phyloP scores from a whole-genome alignment of 2,888 invertebrate species.

The Perizoma affinitatum region DNA sequence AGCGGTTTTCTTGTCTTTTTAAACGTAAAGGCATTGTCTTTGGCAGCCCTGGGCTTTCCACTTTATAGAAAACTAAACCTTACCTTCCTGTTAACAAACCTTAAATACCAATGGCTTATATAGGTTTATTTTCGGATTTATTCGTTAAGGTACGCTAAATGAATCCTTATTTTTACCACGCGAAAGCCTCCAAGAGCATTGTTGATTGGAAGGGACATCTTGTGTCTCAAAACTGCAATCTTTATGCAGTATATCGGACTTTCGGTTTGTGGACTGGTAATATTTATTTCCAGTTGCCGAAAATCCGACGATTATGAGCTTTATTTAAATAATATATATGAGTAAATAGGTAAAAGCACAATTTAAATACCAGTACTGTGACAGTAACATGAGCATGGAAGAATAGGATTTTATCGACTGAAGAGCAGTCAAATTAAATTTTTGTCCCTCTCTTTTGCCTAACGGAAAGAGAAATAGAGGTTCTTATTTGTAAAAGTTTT shows the following conservation, averaged over 20 bases:
- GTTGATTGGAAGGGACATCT: constrained; percentile 31
- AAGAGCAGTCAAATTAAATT: too few relatives aligned
- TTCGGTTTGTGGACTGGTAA: constrained; percentile 68
- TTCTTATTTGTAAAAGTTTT: too few relatives aligned
- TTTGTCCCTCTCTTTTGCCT: too few relatives aligned
- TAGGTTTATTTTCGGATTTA: too few relatives aligned
- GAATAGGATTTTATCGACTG: too few relatives aligned
- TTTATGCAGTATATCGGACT: constrained; percentile 68
- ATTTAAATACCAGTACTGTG: too few relatives aligned
- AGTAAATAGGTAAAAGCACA: too few relatives aligned
- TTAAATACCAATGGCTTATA: too few relatives aligned
- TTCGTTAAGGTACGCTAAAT: neutral
- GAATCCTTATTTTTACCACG: constrained; percentile 2
- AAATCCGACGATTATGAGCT: constrained; percentile 64
- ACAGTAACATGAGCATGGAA: too few relatives aligned
- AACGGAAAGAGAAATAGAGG: too few relatives aligned
- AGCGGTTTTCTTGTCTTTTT: constrained; percentile 61
- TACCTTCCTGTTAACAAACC: neutral
- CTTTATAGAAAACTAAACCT: neutral
- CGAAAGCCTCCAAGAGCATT: constrained; percentile 11
- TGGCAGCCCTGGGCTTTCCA: constrained; percentile 20
- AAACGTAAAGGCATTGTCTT: constrained; percentile 77
- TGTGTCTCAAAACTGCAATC: constrained; percentile 47
- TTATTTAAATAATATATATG: constrained; percentile 34
- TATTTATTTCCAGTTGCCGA: constrained; percentile 73